These are phyloP conservation scores for Craterocephalus amniculus DNA, from an alignment of 2,797 vertebrate genomes.

Conservation along the genomic window DNA sequence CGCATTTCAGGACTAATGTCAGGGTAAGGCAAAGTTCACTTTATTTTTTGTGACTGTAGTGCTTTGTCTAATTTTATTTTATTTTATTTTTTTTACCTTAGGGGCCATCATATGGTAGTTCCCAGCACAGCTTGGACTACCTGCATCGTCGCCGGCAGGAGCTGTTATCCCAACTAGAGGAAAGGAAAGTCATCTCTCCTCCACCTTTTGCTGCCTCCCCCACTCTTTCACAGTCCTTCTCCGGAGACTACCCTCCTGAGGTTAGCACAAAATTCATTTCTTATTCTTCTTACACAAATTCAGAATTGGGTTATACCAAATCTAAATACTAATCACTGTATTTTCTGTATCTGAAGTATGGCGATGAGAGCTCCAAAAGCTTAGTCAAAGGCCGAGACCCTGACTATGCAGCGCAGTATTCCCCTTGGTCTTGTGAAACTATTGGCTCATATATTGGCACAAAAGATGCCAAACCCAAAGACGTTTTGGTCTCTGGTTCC, in stretches of 20 bases:
- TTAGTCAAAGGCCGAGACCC: constrained; percentile 91
- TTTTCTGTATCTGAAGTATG: constrained; percentile 83
- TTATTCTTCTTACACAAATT: background rate
- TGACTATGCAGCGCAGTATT: constrained; percentile 95
- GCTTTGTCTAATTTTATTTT: background rate
- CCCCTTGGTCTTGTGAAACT: constrained; percentile 98
- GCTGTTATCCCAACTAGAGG: constrained; percentile 95
- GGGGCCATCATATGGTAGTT: constrained; percentile 82
- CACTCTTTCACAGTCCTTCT: constrained; percentile 90
- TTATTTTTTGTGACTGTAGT: background rate
- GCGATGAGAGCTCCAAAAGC: constrained; percentile 91
- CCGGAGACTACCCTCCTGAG: constrained; percentile 92
- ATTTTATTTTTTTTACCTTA: constrained; percentile 42
- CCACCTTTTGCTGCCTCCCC: constrained; percentile 96
- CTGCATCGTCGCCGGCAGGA: constrained; percentile 95
- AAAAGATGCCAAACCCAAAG: constrained; percentile 99
- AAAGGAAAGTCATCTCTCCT: constrained; percentile 96
- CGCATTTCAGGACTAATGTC: constrained; percentile 88
- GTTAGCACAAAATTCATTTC: constrained; percentile 65
- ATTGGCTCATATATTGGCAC: constrained; percentile 98
- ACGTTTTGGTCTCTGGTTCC: constrained; percentile 87
- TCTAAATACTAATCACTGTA: background rate
- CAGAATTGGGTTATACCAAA: background rate
- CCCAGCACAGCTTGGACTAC: constrained; percentile 93
- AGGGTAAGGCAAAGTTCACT: constrained; percentile 81